Conservation (phyloP, 2,113 vertebrate genomes). For the Arizona elegans region DNA sequence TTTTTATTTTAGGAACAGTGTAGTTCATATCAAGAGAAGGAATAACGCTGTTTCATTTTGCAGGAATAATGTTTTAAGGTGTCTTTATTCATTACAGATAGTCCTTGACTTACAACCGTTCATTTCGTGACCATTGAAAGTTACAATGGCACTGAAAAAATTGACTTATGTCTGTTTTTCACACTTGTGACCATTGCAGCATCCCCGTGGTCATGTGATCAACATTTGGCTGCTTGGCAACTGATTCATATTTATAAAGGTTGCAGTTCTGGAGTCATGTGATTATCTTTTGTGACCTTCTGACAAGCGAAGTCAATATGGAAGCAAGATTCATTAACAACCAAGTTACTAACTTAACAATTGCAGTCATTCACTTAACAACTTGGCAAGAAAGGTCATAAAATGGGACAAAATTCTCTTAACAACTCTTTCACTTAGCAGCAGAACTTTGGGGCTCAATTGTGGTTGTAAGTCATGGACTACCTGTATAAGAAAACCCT, state of each 20-base stretch:
- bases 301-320: background rate
- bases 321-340: background rate
- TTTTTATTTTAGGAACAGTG: background rate
- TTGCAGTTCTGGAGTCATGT: background rate
- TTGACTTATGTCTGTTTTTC: background rate
- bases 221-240: background rate
- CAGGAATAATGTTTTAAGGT: background rate
- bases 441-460: too few species aligned
- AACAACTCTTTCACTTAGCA: background rate
- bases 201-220: background rate
- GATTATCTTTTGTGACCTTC: background rate
- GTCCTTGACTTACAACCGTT: background rate
- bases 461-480: background rate
- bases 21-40: slow-evolving; percentile 17
- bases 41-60: background rate
- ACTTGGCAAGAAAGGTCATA: background rate
- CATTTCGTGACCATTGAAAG: background rate
- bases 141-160: background rate
- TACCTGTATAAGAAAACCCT: background rate
- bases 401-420: background rate
- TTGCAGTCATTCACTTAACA: background rate
- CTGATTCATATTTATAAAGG: background rate
- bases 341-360: too few species aligned
- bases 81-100: background rate
- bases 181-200: background rate